These are phyloP conservation scores for Phrynocephalus versicolor DNA, from an alignment of 2,113 vertebrate species.

Conservation along the genomic window DNA sequence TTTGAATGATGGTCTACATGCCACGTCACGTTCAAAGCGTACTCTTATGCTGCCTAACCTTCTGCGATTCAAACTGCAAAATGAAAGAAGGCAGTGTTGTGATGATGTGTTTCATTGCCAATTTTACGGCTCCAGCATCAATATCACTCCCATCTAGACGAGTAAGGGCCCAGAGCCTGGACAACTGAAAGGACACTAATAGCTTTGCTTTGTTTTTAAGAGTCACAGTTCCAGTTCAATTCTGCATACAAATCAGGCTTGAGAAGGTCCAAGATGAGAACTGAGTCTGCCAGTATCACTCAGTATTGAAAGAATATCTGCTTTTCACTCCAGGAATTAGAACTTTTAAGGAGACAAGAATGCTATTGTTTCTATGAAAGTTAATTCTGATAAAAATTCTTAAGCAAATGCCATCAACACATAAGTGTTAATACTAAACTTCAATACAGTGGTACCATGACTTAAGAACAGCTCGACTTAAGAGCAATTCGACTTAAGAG, in stretches of 20 bases:
- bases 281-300: background rate
- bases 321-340: background rate
- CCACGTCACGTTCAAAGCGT: background rate
- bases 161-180: background rate
- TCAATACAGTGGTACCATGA: no score
- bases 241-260: background rate
- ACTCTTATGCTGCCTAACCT: background rate
- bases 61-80: background rate
- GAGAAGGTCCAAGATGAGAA: background rate
- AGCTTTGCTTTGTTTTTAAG: background rate
- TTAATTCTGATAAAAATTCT: background rate
- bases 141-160: background rate
- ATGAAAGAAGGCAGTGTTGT: background rate
- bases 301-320: background rate
- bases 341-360: background rate
- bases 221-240: background rate
- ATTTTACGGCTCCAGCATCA: background rate
- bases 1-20: background rate
- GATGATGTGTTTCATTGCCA: background rate
- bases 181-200: background rate
- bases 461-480: no score
- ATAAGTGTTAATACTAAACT: background rate
- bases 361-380: background rate
- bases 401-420: constrained; percentile 18
- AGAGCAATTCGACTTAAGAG: no score